phyloP scores from a whole-genome alignment of 2,113 vertebrate genomes.

The Hydropotes inermis region DNA sequence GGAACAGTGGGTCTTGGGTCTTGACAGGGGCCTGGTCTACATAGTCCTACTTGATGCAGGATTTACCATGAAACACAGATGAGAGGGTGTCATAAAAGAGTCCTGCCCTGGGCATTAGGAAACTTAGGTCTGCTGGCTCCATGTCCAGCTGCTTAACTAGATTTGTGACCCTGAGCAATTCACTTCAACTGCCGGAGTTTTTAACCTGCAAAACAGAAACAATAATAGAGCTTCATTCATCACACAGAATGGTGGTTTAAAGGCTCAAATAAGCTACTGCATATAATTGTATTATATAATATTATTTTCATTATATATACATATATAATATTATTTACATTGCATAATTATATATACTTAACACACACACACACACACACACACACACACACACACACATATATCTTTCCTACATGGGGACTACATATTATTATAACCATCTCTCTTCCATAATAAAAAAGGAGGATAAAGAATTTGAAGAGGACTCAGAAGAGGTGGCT shows the following conservation, averaged over 20 bases:
- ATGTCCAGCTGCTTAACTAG: not conserved
- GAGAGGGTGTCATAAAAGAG: not conserved
- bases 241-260: not conserved
- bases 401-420: not conserved
- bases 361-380: not conserved
- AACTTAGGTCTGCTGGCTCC: not conserved
- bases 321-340: not conserved
- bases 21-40: not conserved
- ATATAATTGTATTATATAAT: not conserved
- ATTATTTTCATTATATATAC: not conserved
- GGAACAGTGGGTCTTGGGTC: not conserved
- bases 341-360: not conserved
- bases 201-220: not conserved
- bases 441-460: not conserved
- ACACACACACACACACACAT: not conserved
- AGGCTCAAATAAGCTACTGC: not conserved
- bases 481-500: not conserved
- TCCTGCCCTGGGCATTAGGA: not conserved
- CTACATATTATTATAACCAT: not conserved
- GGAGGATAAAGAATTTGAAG: not conserved
- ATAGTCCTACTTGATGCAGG: not conserved
- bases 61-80: not conserved
- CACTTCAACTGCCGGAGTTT: not conserved
- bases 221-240: not conserved
- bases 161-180: conserved; percentile 2